These are phyloP conservation scores for Zalophus californianus DNA, from an alignment of 2,797 vertebrate species.

Conservation along the genomic window DNA sequence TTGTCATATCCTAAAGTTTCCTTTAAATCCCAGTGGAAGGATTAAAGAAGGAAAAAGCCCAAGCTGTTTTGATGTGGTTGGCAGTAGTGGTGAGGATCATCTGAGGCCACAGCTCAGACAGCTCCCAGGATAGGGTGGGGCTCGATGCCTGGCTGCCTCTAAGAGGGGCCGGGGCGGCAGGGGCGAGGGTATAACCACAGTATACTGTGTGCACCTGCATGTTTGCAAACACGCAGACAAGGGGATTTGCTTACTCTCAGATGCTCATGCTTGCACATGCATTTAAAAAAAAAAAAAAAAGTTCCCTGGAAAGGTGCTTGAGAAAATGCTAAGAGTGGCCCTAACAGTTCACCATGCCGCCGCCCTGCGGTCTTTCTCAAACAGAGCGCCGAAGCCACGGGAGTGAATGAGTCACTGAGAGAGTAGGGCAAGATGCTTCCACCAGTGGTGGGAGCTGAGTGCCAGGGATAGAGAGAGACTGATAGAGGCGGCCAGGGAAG, in stretches of 20 bases:
- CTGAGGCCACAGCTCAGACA: neutral
- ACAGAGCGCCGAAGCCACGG: neutral
- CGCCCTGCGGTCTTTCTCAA: neutral
- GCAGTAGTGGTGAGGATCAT: neutral
- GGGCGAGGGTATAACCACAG: accelerated
- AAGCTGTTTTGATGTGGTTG: neutral
- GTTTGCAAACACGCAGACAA: neutral
- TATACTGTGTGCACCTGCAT: accelerated
- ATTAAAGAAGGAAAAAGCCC: neutral
- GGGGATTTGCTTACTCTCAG: neutral
- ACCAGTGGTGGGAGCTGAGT: neutral
- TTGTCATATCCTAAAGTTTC: neutral
- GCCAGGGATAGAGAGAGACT: accelerated
- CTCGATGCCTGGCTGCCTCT: neutral
- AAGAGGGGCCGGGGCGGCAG: too few species aligned
- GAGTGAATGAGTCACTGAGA: neutral
- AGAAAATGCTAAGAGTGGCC: neutral
- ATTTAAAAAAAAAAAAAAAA: neutral
- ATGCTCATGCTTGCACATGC: neutral
- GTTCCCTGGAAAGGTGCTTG: neutral
- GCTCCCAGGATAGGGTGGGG: neutral
- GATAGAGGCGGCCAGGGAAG: too few species aligned
- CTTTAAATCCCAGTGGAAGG: conserved; percentile 1
- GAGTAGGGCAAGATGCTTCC: neutral
- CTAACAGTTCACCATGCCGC: neutral